Percentiles rank a stretch among this genome's conserved stretches.
phyloP scores from a whole-genome alignment of 2,113 vertebrate genomes.

The Onychorhynchus coronatus region DNA sequence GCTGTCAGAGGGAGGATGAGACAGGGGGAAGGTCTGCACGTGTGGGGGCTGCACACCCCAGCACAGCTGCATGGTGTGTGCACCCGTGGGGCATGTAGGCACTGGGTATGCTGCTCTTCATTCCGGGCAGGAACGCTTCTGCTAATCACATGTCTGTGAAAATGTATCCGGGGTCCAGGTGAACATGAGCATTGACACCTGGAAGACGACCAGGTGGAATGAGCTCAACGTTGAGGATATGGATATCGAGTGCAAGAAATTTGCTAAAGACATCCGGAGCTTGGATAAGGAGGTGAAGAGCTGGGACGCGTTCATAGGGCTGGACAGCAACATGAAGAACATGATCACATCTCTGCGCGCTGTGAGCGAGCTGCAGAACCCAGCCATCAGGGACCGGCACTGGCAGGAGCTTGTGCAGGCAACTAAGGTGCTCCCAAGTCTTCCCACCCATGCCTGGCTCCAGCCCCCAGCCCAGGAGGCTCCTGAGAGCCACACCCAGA shows the following conservation, averaged over 20 bases:
- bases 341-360: constrained; percentile 69
- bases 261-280: constrained; percentile 69
- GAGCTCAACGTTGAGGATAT: constrained; percentile 75
- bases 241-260: constrained; percentile 76
- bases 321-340: constrained; percentile 75
- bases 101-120: background rate
- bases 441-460: background rate
- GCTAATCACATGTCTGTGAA: accelerated
- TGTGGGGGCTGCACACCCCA: accelerated
- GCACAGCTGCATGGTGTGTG: accelerated
- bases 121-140: accelerated
- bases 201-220: constrained; percentile 77
- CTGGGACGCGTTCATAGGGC: constrained; percentile 70
- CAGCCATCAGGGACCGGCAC: constrained; percentile 74
- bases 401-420: constrained; percentile 78
- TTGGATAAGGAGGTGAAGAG: constrained; percentile 75
- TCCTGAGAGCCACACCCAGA: background rate
- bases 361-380: constrained; percentile 76
- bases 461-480: accelerated
- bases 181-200: constrained; percentile 60
- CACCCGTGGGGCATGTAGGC: accelerated
- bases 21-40: background rate
- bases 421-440: constrained; percentile 60
- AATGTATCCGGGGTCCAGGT: constrained; percentile 21
- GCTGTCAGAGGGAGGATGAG: background rate